Evolutionary conservation across 2,888 invertebrate genomes (phyloP).

Genomic region (Drosophila diplacantha): DNA sequence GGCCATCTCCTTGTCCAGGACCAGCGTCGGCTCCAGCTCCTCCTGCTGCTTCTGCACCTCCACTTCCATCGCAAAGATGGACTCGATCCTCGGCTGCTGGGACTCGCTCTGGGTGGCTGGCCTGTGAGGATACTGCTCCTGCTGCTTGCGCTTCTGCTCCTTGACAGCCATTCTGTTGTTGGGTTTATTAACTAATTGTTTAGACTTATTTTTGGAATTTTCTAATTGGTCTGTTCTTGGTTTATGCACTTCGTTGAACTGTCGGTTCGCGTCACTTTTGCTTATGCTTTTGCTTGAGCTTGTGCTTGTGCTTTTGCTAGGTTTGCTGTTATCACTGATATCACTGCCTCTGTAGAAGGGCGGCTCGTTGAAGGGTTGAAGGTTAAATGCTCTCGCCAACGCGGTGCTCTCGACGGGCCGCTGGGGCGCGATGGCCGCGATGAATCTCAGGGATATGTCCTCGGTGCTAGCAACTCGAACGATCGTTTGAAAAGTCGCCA

Average conservation of each 20-base stretch:
- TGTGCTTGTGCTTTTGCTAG: slow-evolving; percentile 27
- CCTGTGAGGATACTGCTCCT: slow-evolving; percentile 37
- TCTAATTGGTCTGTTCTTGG: slow-evolving; percentile 72
- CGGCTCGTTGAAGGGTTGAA: slow-evolving; percentile 58
- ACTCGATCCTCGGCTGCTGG: slow-evolving; percentile 39
- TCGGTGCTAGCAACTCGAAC: slow-evolving; percentile 79
- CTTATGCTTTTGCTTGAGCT: slow-evolving; percentile 44
- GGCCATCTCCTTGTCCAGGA: slow-evolving; percentile 51
- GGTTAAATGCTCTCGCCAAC: slow-evolving; percentile 59
- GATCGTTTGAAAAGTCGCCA: slow-evolving; percentile 78
- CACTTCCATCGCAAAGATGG: slow-evolving; percentile 43
- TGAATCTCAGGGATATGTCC: slow-evolving; percentile 76
- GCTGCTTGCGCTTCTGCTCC: slow-evolving; percentile 38
- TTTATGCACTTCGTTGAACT: slow-evolving; percentile 69
- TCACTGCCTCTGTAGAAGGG: slow-evolving; percentile 46
- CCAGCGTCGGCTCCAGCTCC: slow-evolving; percentile 18
- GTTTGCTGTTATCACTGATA: slow-evolving; percentile 51
- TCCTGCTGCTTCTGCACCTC: neutral
- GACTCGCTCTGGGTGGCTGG: slow-evolving; percentile 38
- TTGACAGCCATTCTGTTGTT: slow-evolving; percentile 42
- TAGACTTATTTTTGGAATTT: slow-evolving; percentile 65
- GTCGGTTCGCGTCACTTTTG: slow-evolving; percentile 62
- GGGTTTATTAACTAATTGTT: slow-evolving; percentile 46
- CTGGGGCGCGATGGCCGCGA: slow-evolving; percentile 69
- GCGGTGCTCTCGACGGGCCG: slow-evolving; percentile 44